phyloP scores from a whole-genome alignment of 1,140 invertebrate species.

The Drosophila rufa region DNA sequence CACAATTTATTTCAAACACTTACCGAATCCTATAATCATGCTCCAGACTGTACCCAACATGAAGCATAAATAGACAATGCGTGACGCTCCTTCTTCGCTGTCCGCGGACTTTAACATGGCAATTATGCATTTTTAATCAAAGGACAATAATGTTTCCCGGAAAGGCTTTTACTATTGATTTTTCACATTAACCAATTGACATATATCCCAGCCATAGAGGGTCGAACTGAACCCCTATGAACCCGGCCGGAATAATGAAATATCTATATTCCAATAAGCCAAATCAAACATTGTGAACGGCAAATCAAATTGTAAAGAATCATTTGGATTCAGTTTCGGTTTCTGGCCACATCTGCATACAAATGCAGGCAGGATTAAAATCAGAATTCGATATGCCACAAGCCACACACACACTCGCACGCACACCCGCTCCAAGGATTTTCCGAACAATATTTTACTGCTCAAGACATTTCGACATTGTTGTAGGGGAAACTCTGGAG shows the following conservation, averaged over 20 bases:
- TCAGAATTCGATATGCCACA: slow-evolving; percentile 48
- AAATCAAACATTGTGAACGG: slow-evolving; percentile 38
- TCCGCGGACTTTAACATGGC: slow-evolving; percentile 33
- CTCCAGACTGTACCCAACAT: neutral
- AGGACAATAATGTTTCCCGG: slow-evolving; percentile 56
- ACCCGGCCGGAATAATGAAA: slow-evolving; percentile 1
- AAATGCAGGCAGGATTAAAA: slow-evolving; percentile 51
- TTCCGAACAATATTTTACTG: slow-evolving; percentile 52
- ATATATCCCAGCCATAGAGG: slow-evolving; percentile 33
- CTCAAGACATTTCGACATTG: slow-evolving; percentile 39
- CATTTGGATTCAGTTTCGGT: slow-evolving; percentile 34
- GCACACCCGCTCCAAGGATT: slow-evolving; percentile 15
- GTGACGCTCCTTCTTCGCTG: slow-evolving; percentile 29
- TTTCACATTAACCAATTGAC: slow-evolving; percentile 52
- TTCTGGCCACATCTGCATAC: slow-evolving; percentile 53
- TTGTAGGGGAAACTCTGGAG: slow-evolving; percentile 16
- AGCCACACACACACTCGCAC: slow-evolving; percentile 12
- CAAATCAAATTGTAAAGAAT: slow-evolving; percentile 53
- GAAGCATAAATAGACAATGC: slow-evolving; percentile 63
- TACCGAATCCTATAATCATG: neutral
- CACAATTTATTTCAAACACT: neutral
- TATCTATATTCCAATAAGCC: slow-evolving; percentile 51
- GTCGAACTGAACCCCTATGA: slow-evolving; percentile 19
- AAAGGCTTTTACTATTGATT: slow-evolving; percentile 70
- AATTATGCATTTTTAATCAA: slow-evolving; percentile 76